phyloP scores from a whole-genome alignment of 2,113 vertebrate genomes.

The Gobio gobio region DNA sequence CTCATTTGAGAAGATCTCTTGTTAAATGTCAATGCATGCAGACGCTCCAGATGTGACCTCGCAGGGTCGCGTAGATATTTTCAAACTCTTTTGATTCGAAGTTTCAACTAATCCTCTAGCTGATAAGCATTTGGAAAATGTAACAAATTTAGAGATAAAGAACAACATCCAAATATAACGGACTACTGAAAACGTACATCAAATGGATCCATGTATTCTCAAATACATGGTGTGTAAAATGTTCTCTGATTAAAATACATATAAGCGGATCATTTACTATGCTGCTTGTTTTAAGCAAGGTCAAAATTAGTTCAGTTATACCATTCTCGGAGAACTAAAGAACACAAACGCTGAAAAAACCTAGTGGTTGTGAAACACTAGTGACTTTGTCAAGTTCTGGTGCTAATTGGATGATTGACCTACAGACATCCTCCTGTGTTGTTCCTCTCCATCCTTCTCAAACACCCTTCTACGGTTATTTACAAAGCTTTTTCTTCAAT shows the following conservation, averaged over 20 bases:
- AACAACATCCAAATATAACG: not conserved
- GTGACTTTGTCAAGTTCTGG: not conserved
- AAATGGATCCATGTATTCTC: not conserved
- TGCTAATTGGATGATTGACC: constrained; percentile 34
- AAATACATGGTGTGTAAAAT: not conserved
- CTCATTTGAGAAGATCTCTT: not conserved
- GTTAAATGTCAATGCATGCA: constrained; percentile 40
- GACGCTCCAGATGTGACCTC: not conserved
- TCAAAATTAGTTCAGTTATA: not conserved
- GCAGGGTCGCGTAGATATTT: constrained; percentile 12
- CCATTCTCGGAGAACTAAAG: not conserved
- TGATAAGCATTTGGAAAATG: not conserved
- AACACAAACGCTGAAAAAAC: not conserved
- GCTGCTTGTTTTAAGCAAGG: not conserved
- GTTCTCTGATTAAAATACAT: not conserved
- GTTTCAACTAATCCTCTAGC: not conserved
- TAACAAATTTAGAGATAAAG: not conserved
- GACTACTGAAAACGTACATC: not conserved
- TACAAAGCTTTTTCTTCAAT: constrained; percentile 13
- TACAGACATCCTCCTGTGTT: constrained; percentile 4
- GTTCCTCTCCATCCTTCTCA: not conserved
- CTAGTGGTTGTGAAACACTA: not conserved
- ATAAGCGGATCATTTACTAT: not conserved
- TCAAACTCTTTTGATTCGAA: not conserved
- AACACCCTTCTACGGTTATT: constrained; percentile 11